Percentiles rank a stretch among this genome's conserved stretches.
These are phyloP conservation scores for Epirrita christyi DNA, from an alignment of 2,888 invertebrate species.

Conservation along the genomic window DNA sequence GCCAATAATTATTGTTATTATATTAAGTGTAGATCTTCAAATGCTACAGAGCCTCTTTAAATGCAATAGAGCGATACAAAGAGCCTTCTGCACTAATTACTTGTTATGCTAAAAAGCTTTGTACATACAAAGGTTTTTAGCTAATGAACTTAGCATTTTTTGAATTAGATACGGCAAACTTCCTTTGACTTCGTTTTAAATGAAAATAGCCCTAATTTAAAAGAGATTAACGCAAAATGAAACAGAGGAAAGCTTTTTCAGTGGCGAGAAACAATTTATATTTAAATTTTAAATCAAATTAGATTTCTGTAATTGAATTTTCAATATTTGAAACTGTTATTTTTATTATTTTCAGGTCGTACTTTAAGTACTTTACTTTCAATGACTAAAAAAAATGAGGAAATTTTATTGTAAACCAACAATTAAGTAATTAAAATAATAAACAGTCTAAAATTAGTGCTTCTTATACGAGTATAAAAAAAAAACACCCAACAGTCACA, in stretches of 20 bases:
- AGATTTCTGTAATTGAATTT: background rate
- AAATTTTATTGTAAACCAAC: too few species aligned
- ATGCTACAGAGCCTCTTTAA: conserved; percentile 6
- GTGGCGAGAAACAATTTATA: conserved; percentile 7
- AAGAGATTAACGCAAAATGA: conserved; percentile 36
- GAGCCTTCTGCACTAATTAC: conserved; percentile 50
- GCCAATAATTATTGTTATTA: too few species aligned
- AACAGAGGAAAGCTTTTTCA: conserved; percentile 1
- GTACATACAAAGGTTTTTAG: conserved; percentile 46
- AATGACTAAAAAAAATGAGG: too few species aligned
- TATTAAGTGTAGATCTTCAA: too few species aligned
- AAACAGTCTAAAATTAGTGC: too few species aligned
- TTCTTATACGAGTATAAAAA: too few species aligned
- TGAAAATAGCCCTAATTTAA: conserved; percentile 41
- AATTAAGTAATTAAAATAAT: too few species aligned
- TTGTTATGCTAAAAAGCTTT: conserved; percentile 56
- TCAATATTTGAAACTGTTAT: too few species aligned
- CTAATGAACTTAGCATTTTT: conserved; percentile 47
- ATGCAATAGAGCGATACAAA: conserved; percentile 10
- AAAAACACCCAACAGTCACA: too few species aligned
- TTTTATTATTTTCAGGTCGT: too few species aligned
- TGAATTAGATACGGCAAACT: conserved; percentile 13
- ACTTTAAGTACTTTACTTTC: too few species aligned
- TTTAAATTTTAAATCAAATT: conserved; percentile 1
- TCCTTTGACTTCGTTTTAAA: conserved; percentile 31